These are phyloP conservation scores for Myrmecophaga tridactyla DNA, from an alignment of 2,113 vertebrate species.

Conservation along the genomic window DNA sequence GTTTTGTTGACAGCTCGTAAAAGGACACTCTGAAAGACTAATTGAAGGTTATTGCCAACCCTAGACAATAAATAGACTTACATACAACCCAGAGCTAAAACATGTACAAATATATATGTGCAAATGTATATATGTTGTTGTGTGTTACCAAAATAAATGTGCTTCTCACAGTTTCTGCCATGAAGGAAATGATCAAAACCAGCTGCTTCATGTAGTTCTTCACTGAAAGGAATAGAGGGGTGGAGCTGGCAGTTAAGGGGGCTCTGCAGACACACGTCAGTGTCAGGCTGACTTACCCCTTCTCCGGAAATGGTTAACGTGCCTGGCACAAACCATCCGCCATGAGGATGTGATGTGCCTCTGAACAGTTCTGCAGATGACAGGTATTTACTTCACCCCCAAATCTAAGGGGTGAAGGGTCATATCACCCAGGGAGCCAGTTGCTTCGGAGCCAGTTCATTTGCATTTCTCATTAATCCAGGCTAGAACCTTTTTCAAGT, in stretches of 20 bases:
- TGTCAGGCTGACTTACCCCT: neutral
- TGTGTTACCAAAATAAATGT: conserved; percentile 68
- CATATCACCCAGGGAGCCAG: conserved; percentile 57
- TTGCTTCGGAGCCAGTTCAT: conserved; percentile 70
- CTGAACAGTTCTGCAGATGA: conserved; percentile 7
- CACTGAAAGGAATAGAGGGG: neutral
- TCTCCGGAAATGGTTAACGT: conserved; percentile 44
- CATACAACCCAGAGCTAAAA: conserved; percentile 37
- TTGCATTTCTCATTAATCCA: conserved; percentile 79
- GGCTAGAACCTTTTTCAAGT: conserved; percentile 78
- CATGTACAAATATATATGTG: conserved; percentile 37
- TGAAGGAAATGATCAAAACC: conserved; percentile 67
- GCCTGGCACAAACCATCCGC: neutral
- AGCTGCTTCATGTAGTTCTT: conserved; percentile 53
- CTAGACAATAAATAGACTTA: conserved; percentile 42
- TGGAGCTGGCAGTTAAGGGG: neutral
- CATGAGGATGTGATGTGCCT: neutral
- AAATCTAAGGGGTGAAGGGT: conserved; percentile 45
- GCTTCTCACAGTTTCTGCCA: conserved; percentile 70
- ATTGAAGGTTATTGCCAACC: conserved; percentile 46
- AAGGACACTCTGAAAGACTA: conserved; percentile 52
- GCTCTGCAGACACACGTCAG: conserved; percentile 1
- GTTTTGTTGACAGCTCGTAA: conserved; percentile 65
- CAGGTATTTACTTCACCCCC: conserved; percentile 65
- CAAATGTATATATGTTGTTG: conserved; percentile 34